phyloP scores from a whole-genome alignment of 2,888 invertebrate genomes.

The Agrilus cyanescens region DNA sequence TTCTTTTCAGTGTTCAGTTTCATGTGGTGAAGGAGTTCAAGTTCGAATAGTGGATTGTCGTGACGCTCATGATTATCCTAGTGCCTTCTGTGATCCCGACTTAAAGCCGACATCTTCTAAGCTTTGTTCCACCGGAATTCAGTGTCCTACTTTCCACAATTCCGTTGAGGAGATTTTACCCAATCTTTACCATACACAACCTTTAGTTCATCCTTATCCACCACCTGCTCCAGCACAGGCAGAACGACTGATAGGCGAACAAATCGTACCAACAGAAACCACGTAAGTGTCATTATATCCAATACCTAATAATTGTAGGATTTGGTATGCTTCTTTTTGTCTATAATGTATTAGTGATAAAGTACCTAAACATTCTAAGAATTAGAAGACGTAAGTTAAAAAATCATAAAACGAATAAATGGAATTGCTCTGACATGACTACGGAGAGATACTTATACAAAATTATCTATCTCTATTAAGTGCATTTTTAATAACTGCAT shows the following conservation, averaged over 20 bases:
- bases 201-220: conserved; percentile 54
- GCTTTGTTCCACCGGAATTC: conserved; percentile 62
- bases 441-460: too few species aligned
- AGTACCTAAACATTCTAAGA: too few species aligned
- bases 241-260: conserved; percentile 57
- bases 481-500: too few species aligned
- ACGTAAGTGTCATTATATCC: conserved; percentile 50
- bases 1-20: conserved; percentile 71
- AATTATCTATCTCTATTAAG: too few species aligned
- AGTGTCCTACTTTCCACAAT: conserved; percentile 44
- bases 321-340: too few species aligned
- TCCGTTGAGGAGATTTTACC: conserved; percentile 47
- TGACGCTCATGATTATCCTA: conserved; percentile 42
- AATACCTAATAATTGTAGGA: too few species aligned
- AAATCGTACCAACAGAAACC: conserved; percentile 62
- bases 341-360: too few species aligned
- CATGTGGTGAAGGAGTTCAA: conserved; percentile 80
- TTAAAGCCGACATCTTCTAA: conserved; percentile 58
- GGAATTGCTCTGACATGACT: too few species aligned
- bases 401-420: too few species aligned
- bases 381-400: too few species aligned
- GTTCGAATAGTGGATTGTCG: conserved; percentile 73
- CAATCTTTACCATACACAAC: conserved; percentile 51
- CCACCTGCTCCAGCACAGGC: conserved; percentile 52
- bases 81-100: conserved; percentile 53